Base-by-base conservation (phyloP, 2,888 invertebrate species). In the Parnassius apollo region DNA sequence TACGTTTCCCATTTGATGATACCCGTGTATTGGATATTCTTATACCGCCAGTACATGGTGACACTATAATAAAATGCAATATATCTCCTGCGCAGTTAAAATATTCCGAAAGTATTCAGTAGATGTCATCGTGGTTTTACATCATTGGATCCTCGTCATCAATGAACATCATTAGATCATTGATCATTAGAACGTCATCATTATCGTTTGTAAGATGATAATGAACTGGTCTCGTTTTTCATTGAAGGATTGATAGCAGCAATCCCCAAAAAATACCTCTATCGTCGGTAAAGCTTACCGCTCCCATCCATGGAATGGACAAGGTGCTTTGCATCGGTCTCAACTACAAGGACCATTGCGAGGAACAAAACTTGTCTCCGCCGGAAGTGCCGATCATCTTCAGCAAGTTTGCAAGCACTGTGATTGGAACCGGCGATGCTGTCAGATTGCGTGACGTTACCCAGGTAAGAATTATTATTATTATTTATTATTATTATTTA, bases 311-410 rank as follows among this genome's bases (percentile, higher is more conserved):
- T 1, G 94, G 94, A 42, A 95, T 96, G 64, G 97, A 97, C 75
- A 98, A 98, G 83, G 93, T 98, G 0, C 93, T 96, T 0, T 97
- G 97, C 76, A 94, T 98, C 12, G 97, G 97, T 0, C 91, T 97
- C 65, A 98, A 98, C 83, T 98, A 98, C 83, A 80, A 89, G 60
- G 97, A 97, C 50, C 97, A 97, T 75, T 98, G 98, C 73, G 92
- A 93, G 59, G 98, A 98, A 77, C 97, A 97, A 78, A 95, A 96
- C 22, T 78, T 94, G 13, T 93, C 94, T 0, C 88, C 93, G 2
- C 96, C 96, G 0, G 89, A 92, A 18, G 95, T 96, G 67, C 98
- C 98, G 0, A 95, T 97, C 80, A 94, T 98, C 71, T 98, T 98
- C 85, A 96, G 94, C 83, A 98, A 98, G 88, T 98, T 97, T 77